Base-by-base conservation (phyloP, 2,113 vertebrate species). In the Ginglymostoma cirratum region DNA sequence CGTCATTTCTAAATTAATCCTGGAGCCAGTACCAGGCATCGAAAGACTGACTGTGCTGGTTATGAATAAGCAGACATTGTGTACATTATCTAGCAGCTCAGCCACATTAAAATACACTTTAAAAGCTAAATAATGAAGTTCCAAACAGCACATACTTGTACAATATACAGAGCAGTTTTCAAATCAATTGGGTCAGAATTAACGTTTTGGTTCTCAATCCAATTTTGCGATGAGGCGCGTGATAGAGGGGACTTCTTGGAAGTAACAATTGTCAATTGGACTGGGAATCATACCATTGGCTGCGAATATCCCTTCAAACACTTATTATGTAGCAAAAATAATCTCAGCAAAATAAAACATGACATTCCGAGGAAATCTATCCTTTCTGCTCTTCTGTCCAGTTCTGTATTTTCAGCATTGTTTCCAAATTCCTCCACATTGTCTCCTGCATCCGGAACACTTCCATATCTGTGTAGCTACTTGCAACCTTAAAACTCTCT, bases 81-180 rank as follows among this genome's bases (percentile, higher is more conserved):
- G 21, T 23, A 38, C 38, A 93, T 65, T 38, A 92, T 66, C 89
- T 3, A 67, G 17, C 61, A 19, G 34, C 61, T 17, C 61, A 65
- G 80, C 80, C 80, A 23, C 38, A n/a, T 92, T 92, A 92, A 92
- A 65, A 92, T n/a, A 92, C 27, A 55, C 52, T 92, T 92, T 92
- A 92, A 92, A n/a, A 92, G 10, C 30, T 61, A 92, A 92, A n/a
- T 92, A 34, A 92, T 61, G 55, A 61, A 65, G 30, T 15, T 17
- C 6, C n/a, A 92, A 65, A 17, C 55, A 92, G 30, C 30, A 14
- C 4, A 17, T 42, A 7, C 38, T 83, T 83, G 5, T 45, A 42
- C 42, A 45, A 76, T 5, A 34, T 12, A 3, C 23, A 27, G 45
- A 52, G 85, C 85, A 65, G 55, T 17, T 61, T 65, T 65, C 87